Conservation (phyloP, 2,888 invertebrate species). For the Drosophila nr. medialis region DNA sequence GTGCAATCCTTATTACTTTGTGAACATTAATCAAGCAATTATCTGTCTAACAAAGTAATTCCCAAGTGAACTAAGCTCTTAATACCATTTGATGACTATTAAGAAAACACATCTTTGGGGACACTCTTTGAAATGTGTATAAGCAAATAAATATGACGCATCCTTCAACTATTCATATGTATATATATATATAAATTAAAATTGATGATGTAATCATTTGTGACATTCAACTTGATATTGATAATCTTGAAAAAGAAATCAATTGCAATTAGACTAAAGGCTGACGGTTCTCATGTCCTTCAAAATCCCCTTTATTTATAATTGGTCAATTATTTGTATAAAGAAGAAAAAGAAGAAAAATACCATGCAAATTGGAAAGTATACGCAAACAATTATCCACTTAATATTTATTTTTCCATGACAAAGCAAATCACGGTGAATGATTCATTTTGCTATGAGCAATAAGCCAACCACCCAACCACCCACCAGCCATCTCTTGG, state of each 20-base stretch:
- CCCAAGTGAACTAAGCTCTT: conserved; percentile 13
- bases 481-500: background rate
- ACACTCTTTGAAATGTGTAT: conserved; percentile 1
- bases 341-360: background rate
- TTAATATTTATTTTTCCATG: background rate
- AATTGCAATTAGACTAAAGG: background rate
- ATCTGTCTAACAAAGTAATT: conserved; percentile 3
- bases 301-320: background rate
- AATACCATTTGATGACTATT: conserved; percentile 22
- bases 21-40: conserved; percentile 25
- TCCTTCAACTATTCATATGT: background rate
- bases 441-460: background rate
- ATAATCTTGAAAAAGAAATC: background rate
- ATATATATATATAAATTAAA: background rate
- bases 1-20: background rate
- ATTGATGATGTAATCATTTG: background rate
- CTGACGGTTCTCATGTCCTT: background rate
- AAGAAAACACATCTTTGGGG: conserved; percentile 2
- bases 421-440: background rate
- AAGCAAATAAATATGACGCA: conserved; percentile 4
- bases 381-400: background rate
- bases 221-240: background rate
- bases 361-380: background rate
- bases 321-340: background rate
- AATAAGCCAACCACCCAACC: background rate